Percentiles rank a stretch among this genome's conserved stretches.
These are phyloP conservation scores for Oryzias curvinotus DNA, from an alignment of 2,113 vertebrate species.

Conservation along the genomic window DNA sequence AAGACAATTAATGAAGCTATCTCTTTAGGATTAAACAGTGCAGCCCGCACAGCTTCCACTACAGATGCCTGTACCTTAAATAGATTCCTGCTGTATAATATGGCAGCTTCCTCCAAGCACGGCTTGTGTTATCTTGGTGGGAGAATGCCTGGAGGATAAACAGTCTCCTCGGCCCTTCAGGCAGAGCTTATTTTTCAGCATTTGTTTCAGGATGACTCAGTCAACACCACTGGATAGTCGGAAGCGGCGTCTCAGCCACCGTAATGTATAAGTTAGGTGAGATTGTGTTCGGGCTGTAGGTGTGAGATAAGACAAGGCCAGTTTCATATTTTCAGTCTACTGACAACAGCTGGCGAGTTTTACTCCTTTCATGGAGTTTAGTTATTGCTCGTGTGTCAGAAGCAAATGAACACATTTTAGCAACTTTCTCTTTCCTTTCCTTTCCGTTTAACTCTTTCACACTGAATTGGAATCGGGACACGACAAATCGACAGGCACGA, in stretches of 20 bases:
- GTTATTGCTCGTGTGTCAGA: conserved; percentile 51
- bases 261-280: conserved; percentile 47
- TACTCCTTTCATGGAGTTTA: conserved; percentile 23
- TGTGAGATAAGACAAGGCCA: conserved; percentile 67
- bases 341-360: conserved; percentile 51
- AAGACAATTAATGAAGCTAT: conserved; percentile 68
- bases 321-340: conserved; percentile 57
- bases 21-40: conserved; percentile 55
- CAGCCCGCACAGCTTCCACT: conserved; percentile 31
- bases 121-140: conserved; percentile 40
- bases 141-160: conserved; percentile 63
- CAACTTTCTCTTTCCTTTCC: conserved; percentile 27
- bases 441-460: no score
- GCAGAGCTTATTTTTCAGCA: conserved; percentile 45
- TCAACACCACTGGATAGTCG: conserved; percentile 45
- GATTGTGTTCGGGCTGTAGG: conserved; percentile 53
- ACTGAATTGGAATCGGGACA: no score
- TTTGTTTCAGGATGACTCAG: conserved; percentile 66
- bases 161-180: conserved; percentile 51
- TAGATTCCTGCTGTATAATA: conserved; percentile 46
- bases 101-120: conserved; percentile 39
- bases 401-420: conserved; percentile 37
- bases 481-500: no score
- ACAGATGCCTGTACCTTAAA: conserved; percentile 34
- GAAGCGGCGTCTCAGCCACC: conserved; percentile 56